These are phyloP conservation scores for Gavialis gangeticus DNA, from an alignment of 2,113 vertebrate species.

Conservation along the genomic window DNA sequence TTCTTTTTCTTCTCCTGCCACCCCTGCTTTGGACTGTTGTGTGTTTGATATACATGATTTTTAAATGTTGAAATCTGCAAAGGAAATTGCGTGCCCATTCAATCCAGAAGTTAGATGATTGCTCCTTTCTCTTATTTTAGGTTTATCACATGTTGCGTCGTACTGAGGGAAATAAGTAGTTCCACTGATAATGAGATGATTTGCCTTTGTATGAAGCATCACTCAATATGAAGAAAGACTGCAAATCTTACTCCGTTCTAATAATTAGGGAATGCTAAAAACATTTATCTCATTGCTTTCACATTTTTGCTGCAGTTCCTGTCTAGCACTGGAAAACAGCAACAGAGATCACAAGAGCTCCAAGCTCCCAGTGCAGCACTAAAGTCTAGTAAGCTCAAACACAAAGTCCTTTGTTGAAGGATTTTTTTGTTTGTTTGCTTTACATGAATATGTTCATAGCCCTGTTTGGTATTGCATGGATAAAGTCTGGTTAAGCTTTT, in stretches of 20 bases:
- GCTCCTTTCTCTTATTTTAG: not conserved
- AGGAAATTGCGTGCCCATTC: too few relatives aligned
- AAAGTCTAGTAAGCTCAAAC: not conserved
- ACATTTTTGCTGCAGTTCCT: not conserved
- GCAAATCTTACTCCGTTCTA: not conserved
- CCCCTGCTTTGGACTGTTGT: too few relatives aligned
- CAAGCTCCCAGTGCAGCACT: not conserved
- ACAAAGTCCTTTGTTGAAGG: too few relatives aligned
- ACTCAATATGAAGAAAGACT: not conserved
- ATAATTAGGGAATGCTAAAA: not conserved
- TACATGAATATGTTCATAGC: too few relatives aligned
- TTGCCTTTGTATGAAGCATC: not conserved
- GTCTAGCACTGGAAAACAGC: not conserved
- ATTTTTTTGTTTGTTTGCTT: too few relatives aligned
- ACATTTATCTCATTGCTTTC: accelerated
- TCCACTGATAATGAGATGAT: not conserved
- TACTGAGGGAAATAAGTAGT: not conserved
- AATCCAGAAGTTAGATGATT: not conserved
- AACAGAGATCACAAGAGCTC: not conserved
- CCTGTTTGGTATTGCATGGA: not conserved
- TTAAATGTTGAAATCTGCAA: too few relatives aligned
- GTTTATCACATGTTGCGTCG: not conserved
- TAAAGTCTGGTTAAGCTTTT: not conserved
- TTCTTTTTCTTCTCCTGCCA: too few relatives aligned
- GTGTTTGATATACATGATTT: too few relatives aligned